These are phyloP conservation scores for Hypena proboscidalis DNA, from an alignment of 2,888 invertebrate genomes.

Conservation along the genomic window DNA sequence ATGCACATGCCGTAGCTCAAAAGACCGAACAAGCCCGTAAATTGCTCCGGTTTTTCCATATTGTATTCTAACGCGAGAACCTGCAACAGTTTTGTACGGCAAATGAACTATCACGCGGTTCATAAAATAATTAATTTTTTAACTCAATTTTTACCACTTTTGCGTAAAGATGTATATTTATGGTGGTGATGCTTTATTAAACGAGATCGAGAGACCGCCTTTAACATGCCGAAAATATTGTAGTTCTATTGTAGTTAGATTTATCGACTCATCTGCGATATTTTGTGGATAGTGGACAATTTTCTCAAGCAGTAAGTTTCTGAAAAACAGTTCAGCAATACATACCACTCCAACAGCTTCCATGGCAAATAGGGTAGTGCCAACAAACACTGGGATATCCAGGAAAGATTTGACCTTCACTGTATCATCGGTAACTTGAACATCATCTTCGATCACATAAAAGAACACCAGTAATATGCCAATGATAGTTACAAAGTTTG, in stretches of 20 bases:
- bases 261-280: too few species aligned
- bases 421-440: background rate
- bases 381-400: constrained; percentile 8
- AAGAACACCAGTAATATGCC: constrained; percentile 7
- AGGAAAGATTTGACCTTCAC: background rate
- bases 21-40: constrained; percentile 91
- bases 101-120: too few species aligned
- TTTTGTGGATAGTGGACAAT: too few species aligned
- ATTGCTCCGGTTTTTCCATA: constrained; percentile 93
- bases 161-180: too few species aligned
- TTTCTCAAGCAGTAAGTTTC: too few species aligned
- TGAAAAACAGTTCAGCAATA: background rate
- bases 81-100: too few species aligned
- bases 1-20: constrained; percentile 91
- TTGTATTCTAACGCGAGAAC: constrained; percentile 96
- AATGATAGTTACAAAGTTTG: background rate
- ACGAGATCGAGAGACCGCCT: too few species aligned
- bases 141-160: too few species aligned
- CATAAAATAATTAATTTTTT: too few species aligned
- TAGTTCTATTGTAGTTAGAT: too few species aligned
- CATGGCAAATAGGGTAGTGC: constrained; percentile 5
- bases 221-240: too few species aligned
- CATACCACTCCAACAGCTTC: constrained; percentile 17
- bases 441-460: constrained; percentile 11
- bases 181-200: too few species aligned